Evolutionary conservation across 2,888 invertebrate genomes (phyloP).

Genomic region (Oxyteleia sp.): DNA sequence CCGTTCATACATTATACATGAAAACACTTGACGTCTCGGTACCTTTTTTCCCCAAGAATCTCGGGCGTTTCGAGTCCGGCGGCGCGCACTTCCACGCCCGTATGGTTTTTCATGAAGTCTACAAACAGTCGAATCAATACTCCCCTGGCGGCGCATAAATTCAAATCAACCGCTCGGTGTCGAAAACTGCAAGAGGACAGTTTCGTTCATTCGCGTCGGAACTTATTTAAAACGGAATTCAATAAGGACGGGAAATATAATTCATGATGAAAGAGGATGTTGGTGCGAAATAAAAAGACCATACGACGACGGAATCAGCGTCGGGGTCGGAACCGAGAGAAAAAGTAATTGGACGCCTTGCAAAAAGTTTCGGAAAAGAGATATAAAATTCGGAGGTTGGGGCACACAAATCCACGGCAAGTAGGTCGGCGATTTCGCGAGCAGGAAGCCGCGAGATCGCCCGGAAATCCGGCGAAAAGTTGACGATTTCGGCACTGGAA

Average conservation of each 20-base stretch:
- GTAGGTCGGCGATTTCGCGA: constrained; percentile 12
- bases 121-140: constrained; percentile 68
- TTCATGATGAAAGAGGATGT: constrained; percentile 24
- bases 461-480: constrained; percentile 39
- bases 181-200: constrained; percentile 55
- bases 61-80: constrained; percentile 62
- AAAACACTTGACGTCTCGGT: constrained; percentile 79
- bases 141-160: constrained; percentile 57
- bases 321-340: background rate
- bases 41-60: constrained; percentile 79
- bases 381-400: constrained; percentile 3
- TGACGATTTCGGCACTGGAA: constrained; percentile 18
- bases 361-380: constrained; percentile 30
- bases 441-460: constrained; percentile 11
- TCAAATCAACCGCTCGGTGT: constrained; percentile 60
- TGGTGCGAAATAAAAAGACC: constrained; percentile 28
- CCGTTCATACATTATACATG: constrained; percentile 84
- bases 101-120: constrained; percentile 43
- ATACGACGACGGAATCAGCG: constrained; percentile 7
- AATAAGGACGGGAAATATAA: constrained; percentile 44
- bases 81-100: constrained; percentile 55
- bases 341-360: constrained; percentile 27
- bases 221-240: constrained; percentile 52
- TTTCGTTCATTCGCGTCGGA: constrained; percentile 54
- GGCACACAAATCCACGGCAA: constrained; percentile 4